Evolutionary conservation across 1,140 invertebrate genomes (phyloP), one percentile per base, ranked within the genome.

Genomic region (Fopius arisanus): DNA sequence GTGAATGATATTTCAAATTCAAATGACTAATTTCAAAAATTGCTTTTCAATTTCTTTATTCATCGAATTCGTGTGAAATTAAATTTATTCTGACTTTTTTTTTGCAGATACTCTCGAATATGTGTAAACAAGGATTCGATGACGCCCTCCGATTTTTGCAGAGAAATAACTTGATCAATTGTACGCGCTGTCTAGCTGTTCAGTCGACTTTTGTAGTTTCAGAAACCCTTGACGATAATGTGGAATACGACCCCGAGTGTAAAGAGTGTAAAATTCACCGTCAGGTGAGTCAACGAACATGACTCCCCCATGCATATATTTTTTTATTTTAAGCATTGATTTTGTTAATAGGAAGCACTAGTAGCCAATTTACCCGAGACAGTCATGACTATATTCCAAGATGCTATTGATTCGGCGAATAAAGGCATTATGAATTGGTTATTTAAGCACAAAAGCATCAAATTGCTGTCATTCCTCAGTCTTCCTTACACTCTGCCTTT

Each of bases 51-150:
- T 3, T 4, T 31, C 7, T 31, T 3, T 7, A 31, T 31, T 31
- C 29, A 31, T 31, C 12, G 7, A 37, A 10, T 37, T 37, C 33
- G 12, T 3, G 31, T 4, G 9, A 4, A 33, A 33, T 33, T 33
- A n/a, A n/a, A n/a, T n/a, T n/a, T n/a, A n/a, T 33, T 33, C 9
- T 9, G 9, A 37, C 33, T 37, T 37, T 10, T 37, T 16, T 73
- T 81, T 73, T 87, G 26, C 73, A 91, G 90, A 83, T 90, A 73
- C 87, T 96, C 19, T 96, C 96, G 73, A 95, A 96, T 79, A 98
- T 99, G 92, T 99, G 97, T 84, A 95, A 97, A 80, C 97, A 99
- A 89, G 98, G 97, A 19, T 99, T 99, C 84, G 96, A 98, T 79
- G 98, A 99, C 87, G 96, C 97, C 0, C 89, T 99, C 0, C 91